Percentiles rank a stretch among this genome's conserved stretches.
phyloP scores from a whole-genome alignment of 1,140 invertebrate genomes.

The Chironomus striatipennis region DNA sequence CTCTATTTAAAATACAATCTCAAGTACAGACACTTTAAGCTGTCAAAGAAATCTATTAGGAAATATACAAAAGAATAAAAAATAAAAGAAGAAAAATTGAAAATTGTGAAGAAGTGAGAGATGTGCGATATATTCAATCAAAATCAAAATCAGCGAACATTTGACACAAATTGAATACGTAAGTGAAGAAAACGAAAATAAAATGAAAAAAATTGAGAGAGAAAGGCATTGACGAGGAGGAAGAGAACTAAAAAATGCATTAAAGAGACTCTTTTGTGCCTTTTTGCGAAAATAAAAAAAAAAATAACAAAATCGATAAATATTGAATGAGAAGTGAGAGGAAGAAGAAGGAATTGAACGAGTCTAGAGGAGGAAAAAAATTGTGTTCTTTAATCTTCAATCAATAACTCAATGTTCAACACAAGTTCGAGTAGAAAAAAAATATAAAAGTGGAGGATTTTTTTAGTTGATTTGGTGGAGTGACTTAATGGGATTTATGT shows the following conservation, averaged over 20 bases:
- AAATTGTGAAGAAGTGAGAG: background rate
- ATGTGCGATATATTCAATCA: background rate
- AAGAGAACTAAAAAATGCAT: background rate
- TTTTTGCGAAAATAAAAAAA: background rate
- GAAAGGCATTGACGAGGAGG: background rate
- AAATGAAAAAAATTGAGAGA: background rate
- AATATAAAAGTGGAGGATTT: no score
- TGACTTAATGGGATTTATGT: no score
- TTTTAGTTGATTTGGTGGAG: no score
- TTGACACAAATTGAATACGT: constrained; percentile 19
- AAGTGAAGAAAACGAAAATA: background rate
- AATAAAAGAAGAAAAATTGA: no score
- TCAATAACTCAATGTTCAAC: background rate
- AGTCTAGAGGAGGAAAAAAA: background rate
- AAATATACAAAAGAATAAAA: no score
- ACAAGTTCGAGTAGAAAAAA: no score
- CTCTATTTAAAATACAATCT: no score
- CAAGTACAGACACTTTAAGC: no score
- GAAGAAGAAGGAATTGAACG: background rate
- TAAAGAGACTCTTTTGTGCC: background rate
- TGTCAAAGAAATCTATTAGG: no score
- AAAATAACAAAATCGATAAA: background rate
- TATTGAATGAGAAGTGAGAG: background rate
- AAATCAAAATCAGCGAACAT: constrained; percentile 10
- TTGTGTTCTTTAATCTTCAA: constrained; percentile 2